phyloP scores from a whole-genome alignment of 2,888 invertebrate species.

The Mylabris sibirica region DNA sequence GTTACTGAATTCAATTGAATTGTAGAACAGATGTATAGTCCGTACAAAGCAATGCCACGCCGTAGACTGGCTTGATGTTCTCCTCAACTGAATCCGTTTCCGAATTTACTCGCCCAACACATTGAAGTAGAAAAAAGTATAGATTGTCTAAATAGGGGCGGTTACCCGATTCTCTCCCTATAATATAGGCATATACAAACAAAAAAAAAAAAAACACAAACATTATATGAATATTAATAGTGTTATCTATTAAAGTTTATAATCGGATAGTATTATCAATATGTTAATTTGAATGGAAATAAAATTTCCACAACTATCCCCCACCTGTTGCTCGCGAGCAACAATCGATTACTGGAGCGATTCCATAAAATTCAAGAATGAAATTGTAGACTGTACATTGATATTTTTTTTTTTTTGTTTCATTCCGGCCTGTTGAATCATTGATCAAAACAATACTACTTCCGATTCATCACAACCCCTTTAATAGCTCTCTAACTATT shows the following conservation, averaged over 20 bases:
- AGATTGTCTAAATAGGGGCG: conserved; percentile 17
- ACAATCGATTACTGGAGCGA: neutral
- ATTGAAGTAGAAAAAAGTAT: conserved; percentile 16
- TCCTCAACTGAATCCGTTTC: conserved; percentile 15
- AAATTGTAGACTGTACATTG: neutral
- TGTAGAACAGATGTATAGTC: conserved; percentile 20
- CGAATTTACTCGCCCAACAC: conserved; percentile 17
- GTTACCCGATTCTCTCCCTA: neutral
- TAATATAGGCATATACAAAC: no score
- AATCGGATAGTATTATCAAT: neutral
- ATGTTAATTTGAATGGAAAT: neutral
- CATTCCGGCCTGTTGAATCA: neutral
- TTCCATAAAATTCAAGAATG: conserved; percentile 10
- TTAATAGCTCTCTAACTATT: no score
- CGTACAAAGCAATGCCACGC: conserved; percentile 38
- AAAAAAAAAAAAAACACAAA: no score
- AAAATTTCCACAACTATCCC: conserved; percentile 8
- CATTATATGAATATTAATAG: neutral
- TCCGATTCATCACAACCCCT: no score
- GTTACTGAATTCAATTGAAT: neutral
- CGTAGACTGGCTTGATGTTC: conserved; percentile 40
- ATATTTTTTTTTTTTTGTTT: conserved; percentile 17
- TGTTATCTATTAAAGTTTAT: neutral
- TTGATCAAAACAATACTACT: no score
- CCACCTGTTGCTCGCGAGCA: conserved; percentile 14